Evolutionary conservation across 2,888 invertebrate species (phyloP).

Genomic region (Ophion costatus): DNA sequence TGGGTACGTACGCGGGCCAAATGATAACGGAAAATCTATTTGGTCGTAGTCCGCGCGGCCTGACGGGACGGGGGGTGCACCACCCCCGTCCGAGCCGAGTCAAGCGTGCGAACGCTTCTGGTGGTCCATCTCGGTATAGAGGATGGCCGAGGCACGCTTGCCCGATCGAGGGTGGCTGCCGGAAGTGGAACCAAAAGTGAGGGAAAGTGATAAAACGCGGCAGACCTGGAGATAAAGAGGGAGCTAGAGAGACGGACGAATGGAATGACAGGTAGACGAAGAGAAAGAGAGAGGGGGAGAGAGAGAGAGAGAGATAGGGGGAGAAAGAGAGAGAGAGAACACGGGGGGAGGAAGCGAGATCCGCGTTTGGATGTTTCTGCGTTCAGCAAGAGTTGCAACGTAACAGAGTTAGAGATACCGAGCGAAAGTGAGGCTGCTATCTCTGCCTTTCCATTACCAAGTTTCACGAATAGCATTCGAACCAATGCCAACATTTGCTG

Average conservation of each 20-base stretch:
- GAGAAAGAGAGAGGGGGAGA: conserved; percentile 7
- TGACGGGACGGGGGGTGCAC: conserved; percentile 28
- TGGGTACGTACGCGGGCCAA: background rate
- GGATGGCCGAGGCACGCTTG: conserved; percentile 4
- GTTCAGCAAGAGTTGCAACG: conserved; percentile 44
- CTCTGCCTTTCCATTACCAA: conserved; percentile 53
- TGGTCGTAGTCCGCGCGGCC: conserved; percentile 66
- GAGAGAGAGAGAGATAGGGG: background rate
- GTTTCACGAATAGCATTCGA: conserved; percentile 54
- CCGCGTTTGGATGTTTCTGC: conserved; percentile 27
- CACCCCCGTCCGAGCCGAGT: conserved; percentile 55
- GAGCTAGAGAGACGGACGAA: conserved; percentile 37
- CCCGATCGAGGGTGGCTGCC: background rate
- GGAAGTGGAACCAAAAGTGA: conserved; percentile 19
- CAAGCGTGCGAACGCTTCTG: conserved; percentile 72
- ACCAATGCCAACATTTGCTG: conserved; percentile 26
- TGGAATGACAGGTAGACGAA: background rate
- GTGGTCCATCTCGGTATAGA: conserved; percentile 65
- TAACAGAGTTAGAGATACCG: conserved; percentile 9
- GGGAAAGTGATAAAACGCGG: conserved; percentile 38
- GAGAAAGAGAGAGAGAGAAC: background rate
- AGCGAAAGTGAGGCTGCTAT: conserved; percentile 32
- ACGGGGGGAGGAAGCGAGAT: conserved; percentile 14
- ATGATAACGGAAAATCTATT: conserved; percentile 80
- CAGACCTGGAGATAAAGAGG: conserved; percentile 53